phyloP scores from a whole-genome alignment of 1,140 invertebrate species.

The Drosophila takahashii region DNA sequence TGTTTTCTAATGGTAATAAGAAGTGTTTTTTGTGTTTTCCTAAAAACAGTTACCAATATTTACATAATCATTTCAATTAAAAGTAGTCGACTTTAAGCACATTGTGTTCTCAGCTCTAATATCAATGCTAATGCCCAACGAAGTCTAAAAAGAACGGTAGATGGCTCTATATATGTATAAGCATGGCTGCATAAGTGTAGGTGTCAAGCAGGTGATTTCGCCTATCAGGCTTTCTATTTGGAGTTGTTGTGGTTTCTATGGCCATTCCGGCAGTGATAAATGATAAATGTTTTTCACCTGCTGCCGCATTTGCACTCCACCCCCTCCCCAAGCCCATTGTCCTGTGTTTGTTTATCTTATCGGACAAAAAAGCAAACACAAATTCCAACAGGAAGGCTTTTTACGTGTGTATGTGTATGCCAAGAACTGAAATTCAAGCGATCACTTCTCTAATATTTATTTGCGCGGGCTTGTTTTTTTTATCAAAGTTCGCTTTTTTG shows the following conservation, averaged over 20 bases:
- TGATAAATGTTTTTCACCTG: slow-evolving; percentile 70
- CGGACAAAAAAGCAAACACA: slow-evolving; percentile 52
- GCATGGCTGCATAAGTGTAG: not conserved
- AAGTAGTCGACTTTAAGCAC: too few relatives aligned
- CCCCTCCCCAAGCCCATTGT: not conserved
- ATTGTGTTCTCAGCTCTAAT: too few relatives aligned
- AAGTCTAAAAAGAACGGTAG: slow-evolving; percentile 17
- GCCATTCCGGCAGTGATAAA: slow-evolving; percentile 53
- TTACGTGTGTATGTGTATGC: slow-evolving; percentile 8
- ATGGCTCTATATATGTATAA: slow-evolving; percentile 16
- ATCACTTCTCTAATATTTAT: slow-evolving; percentile 54
- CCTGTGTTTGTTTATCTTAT: slow-evolving; percentile 72
- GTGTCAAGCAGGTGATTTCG: slow-evolving; percentile 65
- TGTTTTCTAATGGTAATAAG: too few relatives aligned
- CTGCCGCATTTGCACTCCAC: slow-evolving; percentile 19
- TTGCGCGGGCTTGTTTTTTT: slow-evolving; percentile 49
- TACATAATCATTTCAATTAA: not conserved
- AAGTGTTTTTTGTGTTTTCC: too few relatives aligned
- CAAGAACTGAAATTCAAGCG: slow-evolving; percentile 33
- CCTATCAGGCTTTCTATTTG: slow-evolving; percentile 56
- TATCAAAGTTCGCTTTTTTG: slow-evolving; percentile 29
- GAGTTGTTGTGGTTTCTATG: slow-evolving; percentile 30
- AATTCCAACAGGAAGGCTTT: slow-evolving; percentile 59
- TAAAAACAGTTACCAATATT: not conserved
- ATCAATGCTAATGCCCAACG: slow-evolving; percentile 9